Percentiles rank a stretch among this genome's conserved stretches.
phyloP scores from a whole-genome alignment of 2,797 vertebrate species.

The Xiphorhynchus erythropygius region DNA sequence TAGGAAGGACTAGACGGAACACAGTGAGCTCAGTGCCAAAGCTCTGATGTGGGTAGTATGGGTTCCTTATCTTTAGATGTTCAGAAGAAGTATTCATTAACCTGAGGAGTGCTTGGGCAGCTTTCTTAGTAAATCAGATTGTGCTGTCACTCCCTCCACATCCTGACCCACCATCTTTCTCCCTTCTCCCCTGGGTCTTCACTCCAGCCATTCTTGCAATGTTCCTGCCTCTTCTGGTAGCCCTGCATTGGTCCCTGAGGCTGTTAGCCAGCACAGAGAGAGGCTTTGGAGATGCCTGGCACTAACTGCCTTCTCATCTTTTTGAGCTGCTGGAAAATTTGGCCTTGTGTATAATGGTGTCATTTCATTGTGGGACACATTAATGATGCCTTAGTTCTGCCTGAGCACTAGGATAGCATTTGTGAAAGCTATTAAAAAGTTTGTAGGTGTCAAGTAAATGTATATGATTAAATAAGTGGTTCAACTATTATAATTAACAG shows the following conservation, averaged over 20 bases:
- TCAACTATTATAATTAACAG: conserved; percentile 81
- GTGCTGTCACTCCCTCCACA: not conserved
- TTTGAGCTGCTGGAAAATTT: not conserved
- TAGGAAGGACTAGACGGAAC: not conserved
- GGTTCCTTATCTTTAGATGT: not conserved
- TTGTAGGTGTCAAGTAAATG: conserved; percentile 65
- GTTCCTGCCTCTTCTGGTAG: not conserved
- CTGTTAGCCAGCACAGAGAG: not conserved
- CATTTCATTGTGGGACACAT: not conserved
- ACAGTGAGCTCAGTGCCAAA: not conserved
- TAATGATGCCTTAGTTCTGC: conserved; percentile 8
- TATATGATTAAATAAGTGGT: conserved; percentile 78
- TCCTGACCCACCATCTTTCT: not conserved
- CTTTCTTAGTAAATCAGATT: not conserved
- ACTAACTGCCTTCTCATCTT: not conserved
- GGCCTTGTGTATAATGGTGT: not conserved
- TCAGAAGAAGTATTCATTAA: not conserved
- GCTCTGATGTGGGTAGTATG: not conserved
- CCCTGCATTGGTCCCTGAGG: not conserved
- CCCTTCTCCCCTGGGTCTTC: not conserved
- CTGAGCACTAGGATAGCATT: conserved; percentile 13
- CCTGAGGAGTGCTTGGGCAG: not conserved
- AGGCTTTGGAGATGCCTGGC: not conserved
- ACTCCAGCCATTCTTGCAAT: not conserved
- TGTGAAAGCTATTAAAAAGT: conserved; percentile 71